Percentiles rank a stretch among this genome's conserved stretches.
phyloP scores from a whole-genome alignment of 2,113 vertebrate species.

The Neofelis nebulosa region DNA sequence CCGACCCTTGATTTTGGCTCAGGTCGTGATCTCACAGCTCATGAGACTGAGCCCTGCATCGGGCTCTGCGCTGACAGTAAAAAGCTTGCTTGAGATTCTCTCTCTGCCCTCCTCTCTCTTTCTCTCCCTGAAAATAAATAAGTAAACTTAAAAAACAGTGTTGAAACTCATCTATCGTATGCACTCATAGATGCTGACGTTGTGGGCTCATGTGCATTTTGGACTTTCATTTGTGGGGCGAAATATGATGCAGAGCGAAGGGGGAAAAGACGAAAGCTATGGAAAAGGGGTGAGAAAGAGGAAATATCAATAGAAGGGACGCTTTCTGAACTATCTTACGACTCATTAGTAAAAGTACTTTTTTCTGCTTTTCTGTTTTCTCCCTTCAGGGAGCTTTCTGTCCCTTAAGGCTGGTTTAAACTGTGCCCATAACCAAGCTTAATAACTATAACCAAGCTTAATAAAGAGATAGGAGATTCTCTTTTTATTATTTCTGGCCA shows the following conservation, averaged over 20 bases:
- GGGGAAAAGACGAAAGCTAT: background rate
- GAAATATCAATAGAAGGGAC: background rate
- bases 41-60: too few relatives aligned
- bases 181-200: background rate
- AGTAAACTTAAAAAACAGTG: too few relatives aligned
- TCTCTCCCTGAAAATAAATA: too few relatives aligned
- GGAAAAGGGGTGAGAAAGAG: background rate
- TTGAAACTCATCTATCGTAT: rapidly evolving
- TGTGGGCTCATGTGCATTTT: background rate
- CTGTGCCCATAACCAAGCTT: background rate
- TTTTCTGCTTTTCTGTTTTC: background rate
- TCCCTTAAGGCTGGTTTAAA: slow-evolving; percentile 8
- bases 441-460: slow-evolving; percentile 20
- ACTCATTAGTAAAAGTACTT: background rate
- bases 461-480: slow-evolving; percentile 60
- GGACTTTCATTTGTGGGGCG: background rate
- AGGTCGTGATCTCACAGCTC: too few relatives aligned
- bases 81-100: too few relatives aligned
- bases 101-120: too few relatives aligned
- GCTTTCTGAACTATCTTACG: background rate
- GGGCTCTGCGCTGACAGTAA: too few relatives aligned
- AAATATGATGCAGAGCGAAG: background rate
- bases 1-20: too few relatives aligned
- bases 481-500: slow-evolving; percentile 59
- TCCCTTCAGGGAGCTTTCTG: background rate